Percentiles rank a stretch among this genome's conserved stretches.
phyloP scores from a whole-genome alignment of 2,113 vertebrate genomes.

The Lasiurus cinereus region DNA sequence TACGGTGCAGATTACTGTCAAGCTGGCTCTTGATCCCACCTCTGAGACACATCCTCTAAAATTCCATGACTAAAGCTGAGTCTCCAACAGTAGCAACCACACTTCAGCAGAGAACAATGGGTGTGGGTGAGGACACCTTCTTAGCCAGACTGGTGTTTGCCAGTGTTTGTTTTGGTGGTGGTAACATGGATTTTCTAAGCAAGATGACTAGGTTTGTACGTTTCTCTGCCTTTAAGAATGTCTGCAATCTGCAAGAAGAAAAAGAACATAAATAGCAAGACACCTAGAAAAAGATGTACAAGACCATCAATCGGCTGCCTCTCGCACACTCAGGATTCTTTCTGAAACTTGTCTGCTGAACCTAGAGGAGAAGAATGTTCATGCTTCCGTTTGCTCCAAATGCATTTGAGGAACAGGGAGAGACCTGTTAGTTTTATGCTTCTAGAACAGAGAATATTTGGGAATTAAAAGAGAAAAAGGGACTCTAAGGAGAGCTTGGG shows the following conservation, averaged over 20 bases:
- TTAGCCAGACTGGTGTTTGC: background rate
- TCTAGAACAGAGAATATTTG: slow-evolving; percentile 1
- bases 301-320: no score
- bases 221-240: slow-evolving; percentile 43
- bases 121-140: slow-evolving; percentile 9
- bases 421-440: background rate
- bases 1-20: background rate
- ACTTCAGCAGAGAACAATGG: background rate
- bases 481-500: background rate
- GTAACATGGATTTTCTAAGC: slow-evolving; percentile 37
- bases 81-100: background rate
- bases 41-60: slow-evolving; percentile 37
- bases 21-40: background rate
- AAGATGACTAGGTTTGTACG: slow-evolving; percentile 30
- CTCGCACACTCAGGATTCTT: background rate
- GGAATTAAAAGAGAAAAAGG: background rate
- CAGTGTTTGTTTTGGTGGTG: background rate
- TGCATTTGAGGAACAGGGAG: background rate
- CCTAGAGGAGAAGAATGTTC: background rate
- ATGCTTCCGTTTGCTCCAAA: background rate
- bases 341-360: background rate
- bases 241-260: background rate
- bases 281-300: background rate
- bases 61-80: slow-evolving; percentile 58
- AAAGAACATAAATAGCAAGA: background rate